Evolutionary conservation across 2,888 invertebrate species (phyloP).

Genomic region (Mechanitis mazaeus): DNA sequence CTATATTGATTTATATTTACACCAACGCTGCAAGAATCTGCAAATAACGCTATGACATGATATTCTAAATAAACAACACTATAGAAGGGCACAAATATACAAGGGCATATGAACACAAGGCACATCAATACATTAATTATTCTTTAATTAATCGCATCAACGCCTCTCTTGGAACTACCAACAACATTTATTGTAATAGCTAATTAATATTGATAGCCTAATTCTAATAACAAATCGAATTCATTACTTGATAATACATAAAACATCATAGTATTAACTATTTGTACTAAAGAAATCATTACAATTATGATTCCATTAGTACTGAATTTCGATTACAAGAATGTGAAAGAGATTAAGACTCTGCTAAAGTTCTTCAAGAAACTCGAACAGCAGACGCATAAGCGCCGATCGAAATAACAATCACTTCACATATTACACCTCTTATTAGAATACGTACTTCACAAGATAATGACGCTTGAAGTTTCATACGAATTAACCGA

Average conservation of each 20-base stretch:
- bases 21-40: neutral
- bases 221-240: slow-evolving; percentile 38
- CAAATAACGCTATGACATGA: no score
- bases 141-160: slow-evolving; percentile 35
- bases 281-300: no score
- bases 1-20: no score
- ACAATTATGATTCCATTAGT: no score
- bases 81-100: no score
- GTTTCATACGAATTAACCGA: slow-evolving; percentile 27
- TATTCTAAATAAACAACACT: no score
- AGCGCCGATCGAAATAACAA: slow-evolving; percentile 28
- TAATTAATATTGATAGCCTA: slow-evolving; percentile 58
- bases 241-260: slow-evolving; percentile 45
- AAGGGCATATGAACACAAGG: no score
- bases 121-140: slow-evolving; percentile 33
- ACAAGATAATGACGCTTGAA: slow-evolving; percentile 31
- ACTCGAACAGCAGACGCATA: slow-evolving; percentile 25
- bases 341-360: slow-evolving; percentile 13
- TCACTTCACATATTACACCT: slow-evolving; percentile 36
- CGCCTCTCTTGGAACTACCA: slow-evolving; percentile 27
- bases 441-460: slow-evolving; percentile 37
- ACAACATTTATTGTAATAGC: slow-evolving; percentile 45
- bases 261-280: slow-evolving; percentile 34
- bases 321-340: neutral
- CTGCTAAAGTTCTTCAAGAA: slow-evolving; percentile 20